Conservation (phyloP, 2,797 vertebrate species). For the Pangasius larnaudii region DNA sequence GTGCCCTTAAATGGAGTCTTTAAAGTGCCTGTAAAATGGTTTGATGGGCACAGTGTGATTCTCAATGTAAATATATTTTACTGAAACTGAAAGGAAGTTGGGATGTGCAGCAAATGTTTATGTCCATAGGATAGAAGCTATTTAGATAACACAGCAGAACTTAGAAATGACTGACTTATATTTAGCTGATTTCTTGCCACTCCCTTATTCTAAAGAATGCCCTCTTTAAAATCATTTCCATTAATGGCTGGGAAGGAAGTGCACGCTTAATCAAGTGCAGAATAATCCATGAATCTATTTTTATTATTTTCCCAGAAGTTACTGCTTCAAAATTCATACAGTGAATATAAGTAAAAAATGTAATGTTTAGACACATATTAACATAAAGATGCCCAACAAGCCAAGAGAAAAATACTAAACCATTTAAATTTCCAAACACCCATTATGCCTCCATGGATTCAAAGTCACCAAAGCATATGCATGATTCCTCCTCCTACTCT, state of each 20-base stretch:
- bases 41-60: neutral
- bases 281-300: neutral
- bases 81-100: neutral
- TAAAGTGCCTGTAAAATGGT: neutral
- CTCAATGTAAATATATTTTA: neutral
- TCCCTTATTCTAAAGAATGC: neutral
- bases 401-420: neutral
- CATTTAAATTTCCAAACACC: slow-evolving; percentile 19
- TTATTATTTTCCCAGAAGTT: neutral
- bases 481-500: slow-evolving; percentile 45
- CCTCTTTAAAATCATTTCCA: neutral
- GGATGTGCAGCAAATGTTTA: neutral
- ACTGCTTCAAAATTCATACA: neutral
- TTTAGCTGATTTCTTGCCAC: neutral
- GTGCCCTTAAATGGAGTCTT: neutral
- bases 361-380: neutral
- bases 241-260: neutral
- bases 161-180: neutral
- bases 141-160: neutral
- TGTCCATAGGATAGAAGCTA: neutral
- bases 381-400: neutral
- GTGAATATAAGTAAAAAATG: neutral
- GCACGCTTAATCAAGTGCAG: neutral
- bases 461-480: neutral
- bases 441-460: neutral